These are phyloP conservation scores for Brachylomia viminalis DNA, from an alignment of 2,888 invertebrate species.

Conservation along the genomic window DNA sequence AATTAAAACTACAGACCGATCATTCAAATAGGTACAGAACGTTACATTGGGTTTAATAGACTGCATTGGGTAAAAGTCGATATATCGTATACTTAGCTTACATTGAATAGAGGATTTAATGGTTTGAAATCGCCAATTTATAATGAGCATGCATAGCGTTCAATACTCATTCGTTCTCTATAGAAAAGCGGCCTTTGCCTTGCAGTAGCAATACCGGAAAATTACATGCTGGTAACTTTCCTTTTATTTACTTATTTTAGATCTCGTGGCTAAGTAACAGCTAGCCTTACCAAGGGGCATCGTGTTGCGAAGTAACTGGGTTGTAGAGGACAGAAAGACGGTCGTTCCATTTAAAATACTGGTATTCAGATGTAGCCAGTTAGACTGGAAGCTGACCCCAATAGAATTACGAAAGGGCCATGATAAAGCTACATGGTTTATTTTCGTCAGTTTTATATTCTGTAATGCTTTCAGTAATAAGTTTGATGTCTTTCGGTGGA, in stretches of 20 bases:
- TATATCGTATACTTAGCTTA: no score
- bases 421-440: not conserved
- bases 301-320: no score
- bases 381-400: not conserved
- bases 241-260: constrained; percentile 3
- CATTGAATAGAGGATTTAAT: not conserved
- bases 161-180: not conserved
- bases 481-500: constrained; percentile 53
- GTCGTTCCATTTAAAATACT: not conserved
- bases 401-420: not conserved
- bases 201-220: not conserved
- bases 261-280: not conserved
- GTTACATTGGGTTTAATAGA: no score
- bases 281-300: not conserved
- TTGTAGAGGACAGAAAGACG: not conserved
- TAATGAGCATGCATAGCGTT: not conserved
- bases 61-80: no score
- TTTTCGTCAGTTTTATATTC: not conserved
- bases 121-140: not conserved
- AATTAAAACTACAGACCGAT: no score
- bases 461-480: constrained; percentile 54
- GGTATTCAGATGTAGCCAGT: not conserved
- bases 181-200: not conserved
- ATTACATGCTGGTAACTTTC: constrained; percentile 1
- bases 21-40: no score